Conservation (phyloP, 2,113 vertebrate species). For the Gallinago jamesoni region DNA sequence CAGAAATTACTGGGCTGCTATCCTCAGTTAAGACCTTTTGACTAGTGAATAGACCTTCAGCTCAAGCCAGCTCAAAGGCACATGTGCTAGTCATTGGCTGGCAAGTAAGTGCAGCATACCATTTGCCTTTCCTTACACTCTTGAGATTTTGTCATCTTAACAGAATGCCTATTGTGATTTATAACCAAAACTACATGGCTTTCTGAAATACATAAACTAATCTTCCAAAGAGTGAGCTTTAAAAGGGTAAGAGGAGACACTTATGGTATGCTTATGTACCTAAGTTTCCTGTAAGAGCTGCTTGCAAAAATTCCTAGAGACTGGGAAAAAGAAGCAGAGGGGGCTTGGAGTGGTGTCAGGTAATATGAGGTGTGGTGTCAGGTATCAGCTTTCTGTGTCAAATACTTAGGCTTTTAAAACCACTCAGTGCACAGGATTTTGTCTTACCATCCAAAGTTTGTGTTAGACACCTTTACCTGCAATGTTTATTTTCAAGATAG, state of each 20-base stretch:
- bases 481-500: not conserved
- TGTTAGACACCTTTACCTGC: not conserved
- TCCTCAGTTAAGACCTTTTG: not conserved
- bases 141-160: not conserved
- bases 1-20: not conserved
- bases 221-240: not conserved
- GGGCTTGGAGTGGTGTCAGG: not conserved
- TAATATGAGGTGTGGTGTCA: not conserved
- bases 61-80: not conserved
- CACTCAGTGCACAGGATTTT: not conserved
- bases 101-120: not conserved
- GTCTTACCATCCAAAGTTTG: not conserved
- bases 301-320: not conserved
- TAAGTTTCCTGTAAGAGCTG: not conserved
- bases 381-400: not conserved
- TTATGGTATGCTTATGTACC: not conserved
- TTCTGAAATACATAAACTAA: not conserved
- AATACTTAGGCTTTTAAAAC: not conserved
- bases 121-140: not conserved
- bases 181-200: not conserved
- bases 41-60: not conserved
- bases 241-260: not conserved
- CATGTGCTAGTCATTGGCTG: not conserved
- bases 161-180: not conserved
- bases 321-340: not conserved